Evolutionary conservation across 2,113 vertebrate species (phyloP), one percentile per base, ranked within the genome.

Genomic region (Pseudorhombus dupliciocellatus): DNA sequence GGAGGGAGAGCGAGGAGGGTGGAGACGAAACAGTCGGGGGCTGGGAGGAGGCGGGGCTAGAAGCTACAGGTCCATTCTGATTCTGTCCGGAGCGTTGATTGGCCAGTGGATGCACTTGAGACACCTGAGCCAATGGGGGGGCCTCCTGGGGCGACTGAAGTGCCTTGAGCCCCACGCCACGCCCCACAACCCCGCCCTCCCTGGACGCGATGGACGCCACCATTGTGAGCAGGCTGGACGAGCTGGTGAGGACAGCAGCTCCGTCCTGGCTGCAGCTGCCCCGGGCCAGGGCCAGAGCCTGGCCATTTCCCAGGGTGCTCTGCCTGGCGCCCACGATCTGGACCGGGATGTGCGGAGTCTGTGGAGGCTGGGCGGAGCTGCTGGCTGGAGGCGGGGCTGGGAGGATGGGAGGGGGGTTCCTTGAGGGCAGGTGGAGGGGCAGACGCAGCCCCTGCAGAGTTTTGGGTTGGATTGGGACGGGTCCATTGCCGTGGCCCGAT

Each of bases 381-480:
- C 57, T 91, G 81, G 92, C 82, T 26, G 54, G 94, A n/a, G 66
- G 90, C 0, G 90, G 92, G 0, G 90, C 83, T 0, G 93, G 93
- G 5, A 93, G 79, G 30, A 95, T 91, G 58, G 94, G 90, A 9
- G 92, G 93, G 1, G 91, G 93, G 65, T 92, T 93, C 20, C 91
- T 84, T 0, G 90, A 90, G 15, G 92, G 86, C 34, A 94, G 89
- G 72, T 94, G 93, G 4, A 93, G 87, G 4, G 93, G 92, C 44
- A 91, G 56, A 2, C 91, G 84, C n/a, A 92, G 86, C 4, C 91
- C 87, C 75, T 94, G 92, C 50, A 90, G 21, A 69, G 94, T 87
- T 71, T 98, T 99, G n/a, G 97, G 96, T 40, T 97, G 97, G 81
- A 98, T 96, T 58, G 96, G 95, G 67, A 97, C 64, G 3, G 96